These are phyloP conservation scores for Leucophenga varia DNA, from an alignment of 1,140 invertebrate genomes.

Conservation along the genomic window DNA sequence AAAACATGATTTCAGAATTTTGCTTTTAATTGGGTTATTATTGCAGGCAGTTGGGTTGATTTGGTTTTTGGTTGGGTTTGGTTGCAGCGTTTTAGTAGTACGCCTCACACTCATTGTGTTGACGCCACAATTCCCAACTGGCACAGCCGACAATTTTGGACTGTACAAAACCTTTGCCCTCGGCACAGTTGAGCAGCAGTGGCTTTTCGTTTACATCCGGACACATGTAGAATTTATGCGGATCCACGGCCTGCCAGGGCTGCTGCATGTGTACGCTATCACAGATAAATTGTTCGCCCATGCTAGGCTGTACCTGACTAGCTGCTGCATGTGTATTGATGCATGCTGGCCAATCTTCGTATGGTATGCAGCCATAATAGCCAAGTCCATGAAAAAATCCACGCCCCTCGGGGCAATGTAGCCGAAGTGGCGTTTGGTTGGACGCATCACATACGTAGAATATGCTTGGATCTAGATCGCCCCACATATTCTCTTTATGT, in stretches of 20 bases:
- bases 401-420: conserved; percentile 41
- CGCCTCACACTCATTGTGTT: conserved; percentile 37
- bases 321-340: conserved; percentile 11
- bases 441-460: conserved; percentile 41
- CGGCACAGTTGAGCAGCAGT: conserved; percentile 30
- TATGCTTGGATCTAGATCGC: conserved; percentile 52
- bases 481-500: conserved; percentile 49
- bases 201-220: conserved; percentile 27
- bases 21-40: too few species aligned
- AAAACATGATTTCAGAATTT: too few species aligned
- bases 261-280: conserved; percentile 17
- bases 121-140: conserved; percentile 40
- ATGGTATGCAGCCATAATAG: conserved; percentile 42
- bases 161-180: conserved; percentile 38
- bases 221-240: conserved; percentile 47
- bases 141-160: conserved; percentile 38
- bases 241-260: conserved; percentile 38
- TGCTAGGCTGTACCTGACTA: conserved; percentile 14
- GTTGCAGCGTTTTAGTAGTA: conserved; percentile 29
- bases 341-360: conserved; percentile 43
- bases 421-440: conserved; percentile 31
- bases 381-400: conserved; percentile 49
- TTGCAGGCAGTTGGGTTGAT: too few species aligned
- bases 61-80: too few species aligned
- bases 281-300: conserved; percentile 15